Evolutionary conservation across 2,888 invertebrate species (phyloP), one percentile per base, ranked within the genome.

Genomic region (Caenorhabditis sp.): DNA sequence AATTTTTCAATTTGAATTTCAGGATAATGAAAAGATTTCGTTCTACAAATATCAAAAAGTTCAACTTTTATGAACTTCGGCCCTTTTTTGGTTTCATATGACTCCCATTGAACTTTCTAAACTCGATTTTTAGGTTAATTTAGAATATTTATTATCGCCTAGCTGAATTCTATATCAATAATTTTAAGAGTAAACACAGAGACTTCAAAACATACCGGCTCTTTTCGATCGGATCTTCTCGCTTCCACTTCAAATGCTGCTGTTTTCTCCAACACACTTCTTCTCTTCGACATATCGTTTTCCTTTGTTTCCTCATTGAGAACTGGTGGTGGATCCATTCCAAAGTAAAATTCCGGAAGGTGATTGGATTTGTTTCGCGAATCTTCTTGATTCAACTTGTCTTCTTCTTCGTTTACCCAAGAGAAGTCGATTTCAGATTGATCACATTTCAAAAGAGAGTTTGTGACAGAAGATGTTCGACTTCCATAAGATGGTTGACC

Each of bases 351-450:
- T 63, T 72, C 72, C 1, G 76, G 76, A 12, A 76, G 64, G n/a
- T n/a, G n/a, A n/a, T n/a, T n/a, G n/a, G n/a, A n/a, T 49, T 58
- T 63, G 31, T 31, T 31, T 31, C 31, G 31, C 21, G 59, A 26
- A 31, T 23, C 25, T 31, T 74, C 74, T 53, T 69, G 63, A 20
- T 66, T 78, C 65, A 80, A 50, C 52, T 75, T 76, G 25, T 76
- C 74, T 59, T 80, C 78, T 26, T 78, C 80, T 20, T 80, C 80
- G 53, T 63, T 70, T 17, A 80, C 76, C 80, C 80, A 80, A 10
- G 74, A 74, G 62, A 80, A 80, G 59, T 80, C 80, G 20, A 78
- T 78, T 60, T 80, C 80, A 36, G 76, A 76, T 59, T 78, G 80
- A 68, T 80, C 80, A 50, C 78, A 67, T 61, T 77, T 52, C 61